Evolutionary conservation across 30 jellyfish, hydroid and myxozoan species (phyloP).

Genomic region (Aurelia coerulea): DNA sequence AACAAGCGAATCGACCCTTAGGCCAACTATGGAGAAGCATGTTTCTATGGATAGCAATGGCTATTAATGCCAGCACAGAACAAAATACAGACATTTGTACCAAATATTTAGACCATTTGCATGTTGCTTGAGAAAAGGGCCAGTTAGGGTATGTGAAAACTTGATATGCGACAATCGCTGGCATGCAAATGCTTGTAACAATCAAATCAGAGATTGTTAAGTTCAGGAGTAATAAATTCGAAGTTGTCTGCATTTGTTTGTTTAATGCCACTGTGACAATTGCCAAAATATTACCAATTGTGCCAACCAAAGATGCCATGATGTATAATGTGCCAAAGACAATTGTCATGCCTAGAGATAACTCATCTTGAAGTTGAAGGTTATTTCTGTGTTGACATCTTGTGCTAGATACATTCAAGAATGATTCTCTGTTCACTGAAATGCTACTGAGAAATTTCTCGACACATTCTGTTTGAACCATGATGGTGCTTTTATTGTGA

Average conservation of each 20-base stretch:
- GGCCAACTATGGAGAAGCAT: conserved; percentile 6
- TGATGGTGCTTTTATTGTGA: not conserved
- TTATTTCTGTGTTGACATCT: not conserved
- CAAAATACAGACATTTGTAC: conserved; percentile 59
- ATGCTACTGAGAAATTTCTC: conserved; percentile 53
- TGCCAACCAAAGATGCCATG: conserved; percentile 51
- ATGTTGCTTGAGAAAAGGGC: conserved; percentile 50
- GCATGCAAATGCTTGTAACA: conserved; percentile 75
- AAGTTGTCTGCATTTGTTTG: conserved; percentile 61
- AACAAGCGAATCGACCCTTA: not conserved
- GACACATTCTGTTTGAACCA: conserved; percentile 41
- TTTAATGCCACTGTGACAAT: conserved; percentile 42
- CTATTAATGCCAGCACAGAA: conserved; percentile 38
- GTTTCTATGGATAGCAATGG: conserved; percentile 52
- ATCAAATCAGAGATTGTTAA: conserved; percentile 56
- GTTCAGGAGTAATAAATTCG: conserved; percentile 48
- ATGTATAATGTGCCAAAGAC: conserved; percentile 56
- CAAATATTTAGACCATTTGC: conserved; percentile 56
- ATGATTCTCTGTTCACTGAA: conserved; percentile 44
- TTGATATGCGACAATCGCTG: conserved; percentile 54
- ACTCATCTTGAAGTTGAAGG: conserved; percentile 27
- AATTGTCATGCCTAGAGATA: conserved; percentile 25
- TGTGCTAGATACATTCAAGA: not conserved
- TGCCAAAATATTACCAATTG: conserved; percentile 60
- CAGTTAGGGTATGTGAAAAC: conserved; percentile 73